Percentiles rank a stretch among this genome's conserved stretches.
phyloP scores from a whole-genome alignment of 1,140 invertebrate species.

The Eumaeus atala region DNA sequence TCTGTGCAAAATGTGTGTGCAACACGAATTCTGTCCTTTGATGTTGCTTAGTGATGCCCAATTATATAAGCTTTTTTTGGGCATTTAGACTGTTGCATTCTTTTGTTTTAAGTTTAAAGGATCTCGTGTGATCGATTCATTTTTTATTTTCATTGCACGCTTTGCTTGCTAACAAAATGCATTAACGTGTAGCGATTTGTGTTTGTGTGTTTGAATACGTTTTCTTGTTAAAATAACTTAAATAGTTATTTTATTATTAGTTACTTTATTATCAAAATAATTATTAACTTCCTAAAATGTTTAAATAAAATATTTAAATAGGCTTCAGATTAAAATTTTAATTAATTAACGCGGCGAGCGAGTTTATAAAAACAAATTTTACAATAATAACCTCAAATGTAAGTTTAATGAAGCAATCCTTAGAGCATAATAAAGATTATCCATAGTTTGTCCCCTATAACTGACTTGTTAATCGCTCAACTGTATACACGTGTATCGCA shows the following conservation, averaged over 20 bases:
- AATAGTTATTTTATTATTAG: conserved; percentile 2
- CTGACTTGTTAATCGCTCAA: too few relatives aligned
- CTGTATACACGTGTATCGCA: too few relatives aligned
- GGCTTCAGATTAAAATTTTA: too few relatives aligned
- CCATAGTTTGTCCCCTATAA: too few relatives aligned
- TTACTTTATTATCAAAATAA: background rate
- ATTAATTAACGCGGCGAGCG: too few relatives aligned
- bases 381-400: too few relatives aligned
- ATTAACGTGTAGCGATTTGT: conserved; percentile 64
- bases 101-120: background rate
- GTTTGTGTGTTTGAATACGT: conserved; percentile 55
- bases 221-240: conserved; percentile 3
- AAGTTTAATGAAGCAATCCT: too few relatives aligned
- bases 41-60: conserved; percentile 1
- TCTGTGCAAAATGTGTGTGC: background rate
- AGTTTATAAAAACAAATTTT: too few relatives aligned
- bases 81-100: conserved; percentile 6
- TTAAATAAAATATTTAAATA: too few relatives aligned
- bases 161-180: conserved; percentile 51
- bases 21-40: background rate
- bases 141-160: conserved; percentile 22
- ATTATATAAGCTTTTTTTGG: background rate
- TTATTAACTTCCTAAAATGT: too few relatives aligned
- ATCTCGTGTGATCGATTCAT: conserved; percentile 11
- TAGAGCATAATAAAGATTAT: too few relatives aligned